Evolutionary conservation across 2,888 invertebrate species (phyloP).

Genomic region (Eristalis pertinax): DNA sequence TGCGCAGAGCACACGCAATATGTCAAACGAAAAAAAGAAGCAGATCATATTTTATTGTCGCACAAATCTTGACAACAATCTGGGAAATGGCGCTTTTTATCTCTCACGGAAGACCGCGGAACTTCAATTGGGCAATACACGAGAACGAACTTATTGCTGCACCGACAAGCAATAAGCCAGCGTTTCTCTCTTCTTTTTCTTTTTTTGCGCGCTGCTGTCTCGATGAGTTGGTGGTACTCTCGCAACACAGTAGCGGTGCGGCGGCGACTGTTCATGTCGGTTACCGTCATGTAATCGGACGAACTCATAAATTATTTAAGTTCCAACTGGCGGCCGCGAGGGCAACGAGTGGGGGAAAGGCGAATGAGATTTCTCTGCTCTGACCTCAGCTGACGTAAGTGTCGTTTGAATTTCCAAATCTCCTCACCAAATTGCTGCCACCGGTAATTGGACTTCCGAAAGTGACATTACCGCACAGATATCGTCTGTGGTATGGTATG

Average conservation of each 20-base stretch:
- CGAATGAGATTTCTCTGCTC: neutral
- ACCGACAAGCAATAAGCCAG: neutral
- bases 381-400: neutral
- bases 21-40: neutral
- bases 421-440: neutral
- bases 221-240: neutral
- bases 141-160: conserved; percentile 32
- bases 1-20: neutral
- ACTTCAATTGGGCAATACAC: conserved; percentile 42
- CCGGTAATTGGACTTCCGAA: neutral
- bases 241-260: too few species aligned
- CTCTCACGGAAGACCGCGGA: conserved; percentile 31
- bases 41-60: neutral
- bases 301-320: neutral
- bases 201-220: too few species aligned
- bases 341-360: neutral
- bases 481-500: neutral
- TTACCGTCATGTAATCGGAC: neutral
- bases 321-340: neutral
- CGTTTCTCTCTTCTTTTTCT: neutral
- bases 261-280: neutral
- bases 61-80: neutral
- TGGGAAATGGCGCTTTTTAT: neutral
- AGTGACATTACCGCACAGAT: neutral
- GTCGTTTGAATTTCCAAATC: neutral